A percentile compares a stretch with the other conserved stretches of the same genome.
These are phyloP conservation scores for Pygocentrus nattereri DNA, from an alignment of 2,797 vertebrate genomes.

Conservation along the genomic window DNA sequence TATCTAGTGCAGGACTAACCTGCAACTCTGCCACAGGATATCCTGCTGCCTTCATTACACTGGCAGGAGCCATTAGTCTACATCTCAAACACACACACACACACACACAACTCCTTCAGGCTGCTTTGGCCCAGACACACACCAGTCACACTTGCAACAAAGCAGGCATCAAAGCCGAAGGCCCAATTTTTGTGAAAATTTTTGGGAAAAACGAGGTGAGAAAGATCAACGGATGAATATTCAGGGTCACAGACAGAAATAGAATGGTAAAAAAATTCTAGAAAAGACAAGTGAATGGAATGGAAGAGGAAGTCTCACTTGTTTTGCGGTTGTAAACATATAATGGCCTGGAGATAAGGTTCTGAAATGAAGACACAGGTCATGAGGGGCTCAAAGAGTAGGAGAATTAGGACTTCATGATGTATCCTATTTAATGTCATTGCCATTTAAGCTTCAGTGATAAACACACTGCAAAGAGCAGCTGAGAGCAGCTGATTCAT, in stretches of 20 bases:
- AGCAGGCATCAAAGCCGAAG: constrained; percentile 53
- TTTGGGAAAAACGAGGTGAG: constrained; percentile 46
- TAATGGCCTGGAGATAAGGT: constrained; percentile 27
- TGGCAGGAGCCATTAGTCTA: constrained; percentile 62
- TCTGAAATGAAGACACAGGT: constrained; percentile 25
- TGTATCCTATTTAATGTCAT: background rate
- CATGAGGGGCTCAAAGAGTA: background rate
- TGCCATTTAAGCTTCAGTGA: too few relatives aligned
- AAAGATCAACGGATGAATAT: constrained; percentile 31
- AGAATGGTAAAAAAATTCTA: background rate
- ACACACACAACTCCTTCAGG: constrained; percentile 53
- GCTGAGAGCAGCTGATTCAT: too few relatives aligned
- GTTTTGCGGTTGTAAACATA: constrained; percentile 20
- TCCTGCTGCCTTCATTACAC: constrained; percentile 66
- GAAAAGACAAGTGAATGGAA: background rate
- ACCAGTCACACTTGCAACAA: constrained; percentile 48
- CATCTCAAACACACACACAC: constrained; percentile 47
- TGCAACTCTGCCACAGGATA: constrained; percentile 60
- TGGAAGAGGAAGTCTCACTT: constrained; percentile 46
- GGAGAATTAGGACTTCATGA: background rate
- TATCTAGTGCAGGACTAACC: constrained; percentile 59
- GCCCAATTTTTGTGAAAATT: background rate
- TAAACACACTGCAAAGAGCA: too few relatives aligned
- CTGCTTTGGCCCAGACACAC: constrained; percentile 44
- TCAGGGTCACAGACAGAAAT: constrained; percentile 8